phyloP scores from a whole-genome alignment of 2,797 vertebrate genomes.

The Rhabdomys pumilio region DNA sequence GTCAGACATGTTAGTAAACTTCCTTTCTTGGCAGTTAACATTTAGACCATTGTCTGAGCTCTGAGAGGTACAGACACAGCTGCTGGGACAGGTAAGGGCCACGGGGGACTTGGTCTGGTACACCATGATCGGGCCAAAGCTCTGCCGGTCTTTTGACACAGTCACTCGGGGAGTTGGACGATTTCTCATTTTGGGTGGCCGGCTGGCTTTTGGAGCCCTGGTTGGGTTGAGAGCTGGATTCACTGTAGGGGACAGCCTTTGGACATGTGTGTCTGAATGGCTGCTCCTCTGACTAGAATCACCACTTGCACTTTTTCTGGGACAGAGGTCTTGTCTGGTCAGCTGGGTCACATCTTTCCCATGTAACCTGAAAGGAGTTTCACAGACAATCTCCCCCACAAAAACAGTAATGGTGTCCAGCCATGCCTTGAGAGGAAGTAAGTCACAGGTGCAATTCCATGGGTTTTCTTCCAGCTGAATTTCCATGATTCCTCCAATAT shows the following conservation, averaged over 20 bases:
- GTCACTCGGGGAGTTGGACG: constrained; percentile 95
- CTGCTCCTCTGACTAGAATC: constrained; percentile 91
- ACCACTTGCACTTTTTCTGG: constrained; percentile 93
- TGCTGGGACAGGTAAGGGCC: constrained; percentile 94
- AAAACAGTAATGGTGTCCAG: constrained; percentile 98
- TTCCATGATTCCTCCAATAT: constrained; percentile 99
- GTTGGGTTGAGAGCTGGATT: constrained; percentile 94
- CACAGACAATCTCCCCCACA: constrained; percentile 97
- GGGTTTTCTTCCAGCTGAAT: constrained; percentile 99
- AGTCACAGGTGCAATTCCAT: constrained; percentile 99
- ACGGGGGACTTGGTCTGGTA: constrained; percentile 98
- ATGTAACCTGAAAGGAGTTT: constrained; percentile 97
- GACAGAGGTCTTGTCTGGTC: constrained; percentile 98
- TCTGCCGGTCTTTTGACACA: constrained; percentile 95
- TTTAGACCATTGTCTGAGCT: constrained; percentile 97
- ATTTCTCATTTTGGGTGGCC: constrained; percentile 96
- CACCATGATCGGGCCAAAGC: constrained; percentile 99
- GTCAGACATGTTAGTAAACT: constrained; percentile 96
- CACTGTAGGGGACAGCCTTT: constrained; percentile 92
- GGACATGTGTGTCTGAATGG: constrained; percentile 93
- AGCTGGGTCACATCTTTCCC: constrained; percentile 98
- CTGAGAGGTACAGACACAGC: constrained; percentile 97
- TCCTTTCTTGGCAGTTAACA: constrained; percentile 98
- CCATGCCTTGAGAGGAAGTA: constrained; percentile 98
- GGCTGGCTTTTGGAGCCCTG: constrained; percentile 94